Evolutionary conservation across 2,888 invertebrate genomes (phyloP), one percentile per base, ranked within the genome.

Genomic region (Cyclophora punctaria): DNA sequence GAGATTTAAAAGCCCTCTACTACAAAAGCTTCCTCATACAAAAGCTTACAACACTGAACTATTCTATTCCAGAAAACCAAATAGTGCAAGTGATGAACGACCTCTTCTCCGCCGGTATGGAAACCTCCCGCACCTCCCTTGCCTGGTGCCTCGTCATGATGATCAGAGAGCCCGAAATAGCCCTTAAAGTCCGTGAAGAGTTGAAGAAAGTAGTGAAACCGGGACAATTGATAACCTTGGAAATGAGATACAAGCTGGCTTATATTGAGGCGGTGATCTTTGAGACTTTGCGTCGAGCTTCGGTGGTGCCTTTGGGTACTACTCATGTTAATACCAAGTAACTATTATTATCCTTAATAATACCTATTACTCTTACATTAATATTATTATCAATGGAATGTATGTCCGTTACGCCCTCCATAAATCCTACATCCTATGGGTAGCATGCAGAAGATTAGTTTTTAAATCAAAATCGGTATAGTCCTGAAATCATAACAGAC

Each of bases 61-160:
- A 20, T 20, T 20, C 20, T 20, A 20, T 20, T 20, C 5, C 82
- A 94, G 95, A 94, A 78, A 92, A 93, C 47, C 96, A 96, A 80
- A 92, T 96, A 74, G 93, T 95, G 48, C 96, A 96, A 82, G 93
- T 96, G 34, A 92, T 96, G 78, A 95, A 94, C 45, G 96, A 96
- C 73, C 87, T 96, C 34, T 96, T 95, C 83, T 94, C 95, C 7
- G 95, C 96, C 41, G 96, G 96, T 34, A 94, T 96, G 93, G 96
- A 96, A 76, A 96, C 96, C 0, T 94, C 95, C 48, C 95, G 95
- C 67, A 94, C 93, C 34, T 92, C 95, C 3, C 75, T 96, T 41
- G 91, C 93, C 51, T 96, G 96, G 96, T 91, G 93, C n/a, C 89
- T 95, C 47, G 88, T 96, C 3, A 92, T 94, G 76, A 94, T 96